Evolutionary conservation across 2,797 vertebrate genomes (phyloP), one percentile per base, ranked within the genome.

Genomic region (Poecilia velifera): DNA sequence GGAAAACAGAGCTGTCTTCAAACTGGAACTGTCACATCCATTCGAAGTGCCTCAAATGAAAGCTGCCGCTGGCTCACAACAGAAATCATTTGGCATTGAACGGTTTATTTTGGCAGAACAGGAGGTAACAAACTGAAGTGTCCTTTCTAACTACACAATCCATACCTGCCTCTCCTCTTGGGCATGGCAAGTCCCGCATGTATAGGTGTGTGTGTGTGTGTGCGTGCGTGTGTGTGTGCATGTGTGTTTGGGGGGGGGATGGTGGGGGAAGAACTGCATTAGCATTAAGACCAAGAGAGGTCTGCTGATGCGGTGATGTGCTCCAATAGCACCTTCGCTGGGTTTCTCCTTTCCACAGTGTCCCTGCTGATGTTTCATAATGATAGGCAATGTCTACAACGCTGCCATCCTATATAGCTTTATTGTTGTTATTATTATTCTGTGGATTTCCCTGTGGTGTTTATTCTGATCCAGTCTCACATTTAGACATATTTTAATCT

Each of bases 21-120:
- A 93, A 94, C 92, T 91, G 91, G 87, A 93, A 87, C 92, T 93
- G 92, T 93, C 92, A 94, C 91, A 92, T 93, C 91, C 89, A 90
- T 93, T 94, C 68, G 80, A 86, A 87, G 87, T 79, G 87, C 83
- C 85, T 90, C 79, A 76, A 82, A 92, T 89, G 91, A 92, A 87
- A 90, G 87, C 87, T 84, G 90, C 87, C 79, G 84, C 83, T 88
- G 88, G 86, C 82, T 87, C 83, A 78, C 85, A 86, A 81, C 87
- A 86, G 74, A 89, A 77, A 89, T 88, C 79, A 84, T 89, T 88
- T 91, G 87, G 90, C 87, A 85, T 77, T 84, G 88, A 92, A 78
- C 82, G 64, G 80, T 91, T 93, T 86, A 86, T 91, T 91, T 88
- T 91, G 87, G 88, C 53, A 76, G 82, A 51, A 72, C 76, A 47